Conservation (phyloP, 2,797 vertebrate genomes). For the Rhinella marina region DNA sequence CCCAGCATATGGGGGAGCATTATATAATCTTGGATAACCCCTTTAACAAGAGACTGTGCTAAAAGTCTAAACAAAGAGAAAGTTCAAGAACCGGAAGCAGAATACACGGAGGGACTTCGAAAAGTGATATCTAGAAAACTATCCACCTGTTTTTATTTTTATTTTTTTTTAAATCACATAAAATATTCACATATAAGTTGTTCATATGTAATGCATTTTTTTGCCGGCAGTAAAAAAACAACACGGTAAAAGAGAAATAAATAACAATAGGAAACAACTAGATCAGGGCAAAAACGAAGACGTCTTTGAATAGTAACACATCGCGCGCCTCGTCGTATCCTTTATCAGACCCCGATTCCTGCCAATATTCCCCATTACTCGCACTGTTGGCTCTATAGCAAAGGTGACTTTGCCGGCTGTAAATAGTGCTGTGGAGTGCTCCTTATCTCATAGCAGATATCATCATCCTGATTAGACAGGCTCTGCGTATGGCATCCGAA, state of each 20-base stretch:
- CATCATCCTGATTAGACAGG: conserved; percentile 13
- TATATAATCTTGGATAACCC: no score
- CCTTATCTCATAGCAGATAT: conserved; percentile 45
- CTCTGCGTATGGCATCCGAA: not conserved
- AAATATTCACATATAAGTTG: no score
- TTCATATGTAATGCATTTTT: no score
- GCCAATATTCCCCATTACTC: conserved; percentile 33
- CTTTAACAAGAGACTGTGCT: no score
- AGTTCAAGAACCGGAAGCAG: no score
- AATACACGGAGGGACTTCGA: no score
- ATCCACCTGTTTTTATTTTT: no score
- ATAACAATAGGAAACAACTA: not conserved
- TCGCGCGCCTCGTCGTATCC: not conserved
- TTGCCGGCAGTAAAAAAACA: not conserved
- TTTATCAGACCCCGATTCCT: conserved; percentile 7
- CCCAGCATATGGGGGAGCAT: no score
- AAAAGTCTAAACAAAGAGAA: no score
- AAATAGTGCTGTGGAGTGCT: conserved; percentile 20
- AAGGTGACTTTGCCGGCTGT: conserved; percentile 46
- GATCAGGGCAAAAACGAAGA: not conserved
- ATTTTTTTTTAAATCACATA: no score
- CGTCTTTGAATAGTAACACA: not conserved
- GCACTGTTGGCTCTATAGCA: conserved; percentile 33
- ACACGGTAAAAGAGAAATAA: not conserved
- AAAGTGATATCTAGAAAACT: no score